Conservation (phyloP, 2,113 vertebrate genomes). For the Vimba vimba region DNA sequence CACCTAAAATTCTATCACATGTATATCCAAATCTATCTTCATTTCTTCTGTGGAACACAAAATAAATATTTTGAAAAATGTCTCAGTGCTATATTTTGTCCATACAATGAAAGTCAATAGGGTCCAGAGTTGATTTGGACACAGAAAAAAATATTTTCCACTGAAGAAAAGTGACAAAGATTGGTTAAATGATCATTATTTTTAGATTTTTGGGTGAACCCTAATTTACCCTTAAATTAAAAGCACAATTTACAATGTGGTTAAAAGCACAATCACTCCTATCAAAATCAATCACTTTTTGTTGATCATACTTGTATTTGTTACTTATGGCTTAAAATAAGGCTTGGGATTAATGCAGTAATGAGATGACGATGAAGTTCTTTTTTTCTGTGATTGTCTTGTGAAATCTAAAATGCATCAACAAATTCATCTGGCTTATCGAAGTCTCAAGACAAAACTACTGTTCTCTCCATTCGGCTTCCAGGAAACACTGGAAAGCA, state of each 20-base stretch:
- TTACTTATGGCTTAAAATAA: conserved; percentile 58
- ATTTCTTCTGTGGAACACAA: neutral
- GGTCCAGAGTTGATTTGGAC: neutral
- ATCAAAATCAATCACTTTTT: conserved; percentile 21
- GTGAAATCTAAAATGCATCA: conserved; percentile 75
- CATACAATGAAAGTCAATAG: neutral
- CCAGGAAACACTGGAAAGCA: conserved; percentile 70
- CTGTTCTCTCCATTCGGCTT: conserved; percentile 57
- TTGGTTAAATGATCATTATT: too few relatives aligned
- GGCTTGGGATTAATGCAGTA: conserved; percentile 64
- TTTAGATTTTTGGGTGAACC: neutral
- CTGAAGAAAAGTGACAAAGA: too few relatives aligned
- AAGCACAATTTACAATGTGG: neutral
- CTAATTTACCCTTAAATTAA: too few relatives aligned
- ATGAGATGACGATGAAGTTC: conserved; percentile 35
- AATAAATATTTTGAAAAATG: neutral
- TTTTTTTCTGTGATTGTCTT: conserved; percentile 66
- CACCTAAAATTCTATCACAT: neutral
- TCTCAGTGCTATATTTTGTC: neutral
- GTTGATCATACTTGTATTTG: conserved; percentile 2
- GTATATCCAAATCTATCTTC: too few relatives aligned
- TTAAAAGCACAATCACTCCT: conserved; percentile 9
- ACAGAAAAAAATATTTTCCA: neutral
- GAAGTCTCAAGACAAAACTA: conserved; percentile 69
- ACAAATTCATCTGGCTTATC: conserved; percentile 73